Evolutionary conservation across 2,888 invertebrate genomes (phyloP), one percentile per base, ranked within the genome.

Genomic region (Drosophila ochracea): DNA sequence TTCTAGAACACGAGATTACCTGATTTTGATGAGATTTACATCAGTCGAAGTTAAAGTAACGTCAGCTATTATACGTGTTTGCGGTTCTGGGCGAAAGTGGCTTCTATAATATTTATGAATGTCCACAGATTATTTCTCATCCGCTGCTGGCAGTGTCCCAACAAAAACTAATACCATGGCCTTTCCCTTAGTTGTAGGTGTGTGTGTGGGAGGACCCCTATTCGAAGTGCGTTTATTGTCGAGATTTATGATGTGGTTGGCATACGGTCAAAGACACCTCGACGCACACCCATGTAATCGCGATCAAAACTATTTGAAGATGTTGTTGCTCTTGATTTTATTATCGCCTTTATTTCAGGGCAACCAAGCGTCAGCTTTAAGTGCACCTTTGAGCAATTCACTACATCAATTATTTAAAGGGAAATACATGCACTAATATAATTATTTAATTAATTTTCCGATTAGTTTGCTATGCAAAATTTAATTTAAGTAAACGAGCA

Each of bases 401-500:
- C 60, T 69, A 62, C 81, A 84, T 86, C 71, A 81, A 76, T 77
- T 81, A 84, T 84, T 89, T 61, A 86, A 76, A 75, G 65, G 49
- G 31, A 39, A 66, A 43, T 68, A 53, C 53, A 35, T 39, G 58
- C 53, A 41, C 59, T 53, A 65, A 61, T 65, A 58, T 37, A 70
- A 64, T 67, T 62, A 62, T 55, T 58, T 11, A 54, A 33, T 31
- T 80, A 30, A 61, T 70, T 83, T 83, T 83, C 73, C 72, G 66
- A 68, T 57, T 73, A 63, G 74, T 84, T 87, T 76, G 80, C 74
- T 83, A 88, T 84, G 89, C 82, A 85, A 81, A 88, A 81, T 76
- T 84, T 85, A 80, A 88, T 84, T 88, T 84, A 55, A 80, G 80
- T 85, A 85, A 76, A 73, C 83, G 83, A 85, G 73, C 70, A 88